These are phyloP conservation scores for Tetragnatha versicolor DNA, from an alignment of 1,140 invertebrate species.

Conservation along the genomic window DNA sequence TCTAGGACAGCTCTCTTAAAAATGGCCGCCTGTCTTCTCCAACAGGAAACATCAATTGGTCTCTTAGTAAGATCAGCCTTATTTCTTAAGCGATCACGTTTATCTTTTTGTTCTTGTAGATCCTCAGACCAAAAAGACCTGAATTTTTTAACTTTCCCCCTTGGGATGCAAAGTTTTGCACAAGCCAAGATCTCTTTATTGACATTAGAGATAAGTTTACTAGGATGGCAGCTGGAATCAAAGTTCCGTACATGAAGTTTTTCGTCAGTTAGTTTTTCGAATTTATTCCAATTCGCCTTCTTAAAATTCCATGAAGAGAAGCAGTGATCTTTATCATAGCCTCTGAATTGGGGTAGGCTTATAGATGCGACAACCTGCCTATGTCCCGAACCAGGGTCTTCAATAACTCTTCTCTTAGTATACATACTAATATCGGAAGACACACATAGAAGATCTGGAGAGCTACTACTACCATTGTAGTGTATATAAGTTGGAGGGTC, in stretches of 20 bases:
- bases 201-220: no score
- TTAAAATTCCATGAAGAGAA: no score
- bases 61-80: constrained; percentile 7
- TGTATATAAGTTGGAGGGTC: constrained; percentile 18
- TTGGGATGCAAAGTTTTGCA: not conserved
- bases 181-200: not conserved
- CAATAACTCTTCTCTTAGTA: not conserved
- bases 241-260: no score
- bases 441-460: constrained; percentile 3
- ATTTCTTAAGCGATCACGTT: not conserved
- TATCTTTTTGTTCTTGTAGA: not conserved
- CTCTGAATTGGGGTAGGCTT: no score
- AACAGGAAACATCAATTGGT: not conserved
- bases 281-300: no score
- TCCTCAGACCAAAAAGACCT: not conserved
- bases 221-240: no score
- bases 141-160: not conserved
- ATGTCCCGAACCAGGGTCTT: constrained; percentile 2
- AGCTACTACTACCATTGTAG: constrained; percentile 9
- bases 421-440: constrained; percentile 17
- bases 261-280: no score
- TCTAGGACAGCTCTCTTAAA: constrained; percentile 5
- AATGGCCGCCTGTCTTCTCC: not conserved
- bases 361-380: not conserved
- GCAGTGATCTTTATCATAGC: no score